Conservation (phyloP, 2,113 vertebrate species). For the Dryoscopus gambensis region DNA sequence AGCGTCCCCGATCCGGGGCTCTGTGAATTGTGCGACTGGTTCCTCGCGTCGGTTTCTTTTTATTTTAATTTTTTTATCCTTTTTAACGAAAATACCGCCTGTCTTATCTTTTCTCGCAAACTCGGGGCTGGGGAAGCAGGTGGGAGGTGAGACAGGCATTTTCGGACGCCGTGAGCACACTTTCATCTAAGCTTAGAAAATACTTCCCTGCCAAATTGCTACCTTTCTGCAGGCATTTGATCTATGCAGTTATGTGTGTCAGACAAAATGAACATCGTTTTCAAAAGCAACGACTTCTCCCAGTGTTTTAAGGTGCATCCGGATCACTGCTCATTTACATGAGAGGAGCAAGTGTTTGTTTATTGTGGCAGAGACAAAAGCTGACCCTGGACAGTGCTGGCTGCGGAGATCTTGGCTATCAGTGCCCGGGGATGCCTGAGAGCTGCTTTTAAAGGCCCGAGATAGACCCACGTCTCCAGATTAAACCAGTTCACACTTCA, state of each 20-base stretch:
- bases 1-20: not conserved
- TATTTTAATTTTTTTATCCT: not conserved
- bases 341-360: slow-evolving; percentile 49
- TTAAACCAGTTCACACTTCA: not conserved
- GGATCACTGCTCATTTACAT: slow-evolving; percentile 33
- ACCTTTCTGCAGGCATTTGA: slow-evolving; percentile 49
- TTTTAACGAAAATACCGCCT: not conserved
- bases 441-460: slow-evolving; percentile 16
- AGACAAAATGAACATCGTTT: slow-evolving; percentile 49
- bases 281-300: slow-evolving; percentile 38
- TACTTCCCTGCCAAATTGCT: not conserved
- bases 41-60: not conserved
- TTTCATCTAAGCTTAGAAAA: slow-evolving; percentile 29
- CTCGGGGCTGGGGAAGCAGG: not conserved
- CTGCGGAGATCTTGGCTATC: not conserved
- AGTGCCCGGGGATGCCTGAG: not conserved
- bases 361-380: slow-evolving; percentile 37
- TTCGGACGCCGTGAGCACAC: slow-evolving; percentile 6
- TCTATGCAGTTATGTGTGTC: slow-evolving; percentile 27
- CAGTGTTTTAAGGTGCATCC: slow-evolving; percentile 26
- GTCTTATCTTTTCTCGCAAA: not conserved
- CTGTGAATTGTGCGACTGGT: not conserved
- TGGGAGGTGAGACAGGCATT: slow-evolving; percentile 8
- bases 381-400: not conserved
- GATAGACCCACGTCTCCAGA: not conserved